Base-by-base conservation (phyloP, 1,140 invertebrate genomes). In the Hyphantria cunea region DNA sequence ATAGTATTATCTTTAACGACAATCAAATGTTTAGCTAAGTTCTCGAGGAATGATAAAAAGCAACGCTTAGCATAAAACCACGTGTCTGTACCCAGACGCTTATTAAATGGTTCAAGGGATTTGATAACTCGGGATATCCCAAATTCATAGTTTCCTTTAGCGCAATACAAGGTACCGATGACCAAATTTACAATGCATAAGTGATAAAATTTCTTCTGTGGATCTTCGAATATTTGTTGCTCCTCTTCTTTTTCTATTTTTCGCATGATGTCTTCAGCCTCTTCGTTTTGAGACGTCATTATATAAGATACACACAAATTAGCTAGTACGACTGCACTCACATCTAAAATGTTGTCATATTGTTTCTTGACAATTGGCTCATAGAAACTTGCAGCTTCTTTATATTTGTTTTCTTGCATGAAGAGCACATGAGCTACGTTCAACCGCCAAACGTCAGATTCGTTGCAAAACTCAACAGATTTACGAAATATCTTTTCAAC, bases 131-230 rank as follows among this genome's bases (percentile, higher is more conserved):
- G 92, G 0, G 98, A 99, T 72, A 99, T 98, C 6, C 99, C 99
- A 92, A 99, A 99, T 86, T 99, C 99, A 78, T 99, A 99, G 91
- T 99, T 99, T 0, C 98, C 98, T 91, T 99, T 99, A 0, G 98
- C 96, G 87, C 99, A 99, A 84, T 99, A 99, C 4, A 99, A 89
- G 0, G 99, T 99, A 90, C 97, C 99, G 71, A 99, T 99, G 0
- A 99, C 99, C 51, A 99, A 92, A 91, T 99, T 99, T 3, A 99
- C 98, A 72, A 99, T 99, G 84, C 98, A 99, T 31, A 99, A 92
- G 86, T 99, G 99, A 91, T 97, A 99, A 58, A 97, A 95, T 86
- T 99, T 99, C 83, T 97, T 97, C 39, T 99, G 96, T 11, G 97
- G 96, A 74, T 99, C 97, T 85, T 98, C 96, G 82, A 97, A 97